Conservation (phyloP, 1,140 invertebrate genomes). For the Drosophila lacertosa region DNA sequence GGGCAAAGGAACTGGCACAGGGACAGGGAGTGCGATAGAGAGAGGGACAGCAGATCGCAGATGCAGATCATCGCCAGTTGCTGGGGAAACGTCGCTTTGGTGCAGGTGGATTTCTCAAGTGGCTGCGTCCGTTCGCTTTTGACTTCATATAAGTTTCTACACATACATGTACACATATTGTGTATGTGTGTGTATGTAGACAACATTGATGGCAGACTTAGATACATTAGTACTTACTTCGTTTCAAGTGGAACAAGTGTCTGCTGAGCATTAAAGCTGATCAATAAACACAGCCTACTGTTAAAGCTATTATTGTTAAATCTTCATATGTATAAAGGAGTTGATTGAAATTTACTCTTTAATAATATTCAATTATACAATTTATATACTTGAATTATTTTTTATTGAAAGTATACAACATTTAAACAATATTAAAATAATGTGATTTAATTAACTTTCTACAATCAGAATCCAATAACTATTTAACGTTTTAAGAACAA, state of each 20-base stretch:
- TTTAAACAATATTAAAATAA: too few relatives aligned
- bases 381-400: too few relatives aligned
- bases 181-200: background rate
- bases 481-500: too few relatives aligned
- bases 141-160: constrained; percentile 5
- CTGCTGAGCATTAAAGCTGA: background rate
- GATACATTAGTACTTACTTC: constrained; percentile 7
- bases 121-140: constrained; percentile 71
- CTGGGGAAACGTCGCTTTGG: constrained; percentile 15
- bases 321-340: too few relatives aligned
- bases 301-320: background rate
- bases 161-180: background rate
- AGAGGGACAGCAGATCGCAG: constrained; percentile 26
- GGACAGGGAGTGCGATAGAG: background rate
- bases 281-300: background rate
- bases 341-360: too few relatives aligned
- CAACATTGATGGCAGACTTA: constrained; percentile 16
- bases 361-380: too few relatives aligned
- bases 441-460: too few relatives aligned
- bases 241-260: constrained; percentile 32
- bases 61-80: constrained; percentile 63
- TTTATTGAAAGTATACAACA: too few relatives aligned
- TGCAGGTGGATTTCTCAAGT: constrained; percentile 82
- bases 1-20: background rate
- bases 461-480: too few relatives aligned